Percentiles rank a stretch among this genome's conserved stretches.
phyloP scores from a whole-genome alignment of 1,140 invertebrate genomes.

The Scaptomyza pallida region DNA sequence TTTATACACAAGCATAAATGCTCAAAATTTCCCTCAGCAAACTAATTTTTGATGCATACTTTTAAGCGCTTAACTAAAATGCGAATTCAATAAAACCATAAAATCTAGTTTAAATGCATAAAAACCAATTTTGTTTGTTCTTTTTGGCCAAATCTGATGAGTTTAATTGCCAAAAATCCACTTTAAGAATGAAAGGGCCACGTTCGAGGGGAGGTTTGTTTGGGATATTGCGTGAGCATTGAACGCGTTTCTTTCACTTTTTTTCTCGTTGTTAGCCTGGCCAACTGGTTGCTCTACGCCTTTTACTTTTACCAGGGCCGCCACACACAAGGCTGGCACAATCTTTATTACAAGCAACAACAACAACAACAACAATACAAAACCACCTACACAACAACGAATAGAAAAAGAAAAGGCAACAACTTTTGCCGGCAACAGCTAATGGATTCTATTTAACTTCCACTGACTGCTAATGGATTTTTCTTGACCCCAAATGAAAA shows the following conservation, averaged over 20 bases:
- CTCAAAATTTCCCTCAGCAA: background rate
- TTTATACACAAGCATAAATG: background rate
- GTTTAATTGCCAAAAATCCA: slow-evolving; percentile 65
- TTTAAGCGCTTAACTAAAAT: background rate
- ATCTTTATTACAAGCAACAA: slow-evolving; percentile 67
- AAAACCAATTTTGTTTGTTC: background rate
- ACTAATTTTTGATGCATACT: background rate
- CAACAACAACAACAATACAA: slow-evolving; percentile 23
- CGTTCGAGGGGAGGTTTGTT: slow-evolving; percentile 10
- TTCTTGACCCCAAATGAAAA: slow-evolving; percentile 84
- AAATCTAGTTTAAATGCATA: background rate
- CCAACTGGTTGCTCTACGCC: slow-evolving; percentile 31
- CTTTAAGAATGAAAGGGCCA: background rate
- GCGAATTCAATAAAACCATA: background rate
- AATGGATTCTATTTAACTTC: slow-evolving; percentile 84
- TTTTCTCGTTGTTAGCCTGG: slow-evolving; percentile 17
- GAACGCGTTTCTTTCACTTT: slow-evolving; percentile 47
- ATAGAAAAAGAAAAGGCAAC: slow-evolving; percentile 42
- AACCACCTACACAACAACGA: slow-evolving; percentile 19
- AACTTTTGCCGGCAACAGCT: slow-evolving; percentile 63
- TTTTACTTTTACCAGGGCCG: slow-evolving; percentile 51
- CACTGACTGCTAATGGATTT: slow-evolving; percentile 83
- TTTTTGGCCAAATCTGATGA: slow-evolving; percentile 45
- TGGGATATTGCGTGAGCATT: slow-evolving; percentile 60
- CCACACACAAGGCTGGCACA: slow-evolving; percentile 54